Base-by-base conservation (phyloP, 1,140 invertebrate species). In the Pristionchus pacificus region DNA sequence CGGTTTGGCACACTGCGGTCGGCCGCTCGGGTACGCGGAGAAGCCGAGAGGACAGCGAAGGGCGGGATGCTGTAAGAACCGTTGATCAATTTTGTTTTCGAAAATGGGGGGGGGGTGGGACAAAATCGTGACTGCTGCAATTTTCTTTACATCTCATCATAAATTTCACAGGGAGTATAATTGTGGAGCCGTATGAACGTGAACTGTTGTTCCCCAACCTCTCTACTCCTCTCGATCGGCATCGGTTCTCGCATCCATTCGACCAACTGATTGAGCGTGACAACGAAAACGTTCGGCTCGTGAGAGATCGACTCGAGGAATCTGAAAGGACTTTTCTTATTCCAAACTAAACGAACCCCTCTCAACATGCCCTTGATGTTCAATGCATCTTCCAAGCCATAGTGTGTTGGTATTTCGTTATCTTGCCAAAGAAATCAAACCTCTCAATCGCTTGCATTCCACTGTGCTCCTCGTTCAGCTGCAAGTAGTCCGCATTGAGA, bases 401-500 rank as follows among this genome's bases (percentile, higher is more conserved):
- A n/a, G n/a, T n/a, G n/a, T n/a, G n/a, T n/a, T n/a, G n/a, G n/a
- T n/a, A n/a, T n/a, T n/a, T n/a, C n/a, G n/a, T n/a, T n/a, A n/a
- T n/a, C n/a, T 58, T 0, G 19, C 14, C 27, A 59, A 31, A 71
- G 3, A 1, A 13, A 27, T 19, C 71, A 6, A 68, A 73, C 57
- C 38, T 68, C 38, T 68, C 55, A 14, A 77, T 30, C 14, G 69
- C 70, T 25, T 77, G 57, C 74, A 77, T 73, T 29, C 74, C 76
- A 25, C 49, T 33, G 57, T 65, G 68, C 24, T 59, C 49, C 28
- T 71, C 76, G 59, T 78, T 65, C 31, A 77, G 60, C 58, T 76
- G 74, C 2, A 77, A 58, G 62, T 73, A 77, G 29, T 77, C 76
- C 32, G 76, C 76, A 63, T 77, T 77, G 25, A 77, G 60, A 25